Percentiles rank a stretch among this genome's conserved stretches.
phyloP scores from a whole-genome alignment of 2,113 vertebrate genomes.

The Pao palembangensis region DNA sequence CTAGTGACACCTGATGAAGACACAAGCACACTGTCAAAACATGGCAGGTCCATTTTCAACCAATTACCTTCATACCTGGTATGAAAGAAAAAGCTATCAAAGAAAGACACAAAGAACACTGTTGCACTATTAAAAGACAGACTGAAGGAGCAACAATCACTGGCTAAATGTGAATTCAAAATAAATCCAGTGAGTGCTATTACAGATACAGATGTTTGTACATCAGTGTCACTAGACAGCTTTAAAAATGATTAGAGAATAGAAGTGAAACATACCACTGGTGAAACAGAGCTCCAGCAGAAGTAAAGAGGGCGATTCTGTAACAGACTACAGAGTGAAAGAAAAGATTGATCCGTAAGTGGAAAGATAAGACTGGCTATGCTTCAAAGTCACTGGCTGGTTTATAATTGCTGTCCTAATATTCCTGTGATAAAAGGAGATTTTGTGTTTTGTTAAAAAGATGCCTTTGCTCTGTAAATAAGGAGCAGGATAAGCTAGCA shows the following conservation, averaged over 20 bases:
- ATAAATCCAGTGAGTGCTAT: neutral
- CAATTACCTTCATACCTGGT: too few species aligned
- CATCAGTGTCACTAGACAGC: constrained; percentile 17
- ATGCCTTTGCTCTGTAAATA: constrained; percentile 38
- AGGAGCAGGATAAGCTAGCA: constrained; percentile 36
- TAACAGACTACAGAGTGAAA: constrained; percentile 30
- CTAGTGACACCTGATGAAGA: too few species aligned
- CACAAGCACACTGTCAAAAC: too few species aligned
- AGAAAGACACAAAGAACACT: too few species aligned
- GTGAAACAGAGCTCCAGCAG: constrained; percentile 48
- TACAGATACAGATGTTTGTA: constrained; percentile 11
- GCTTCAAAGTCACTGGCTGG: constrained; percentile 38
- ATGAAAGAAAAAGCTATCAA: too few species aligned
- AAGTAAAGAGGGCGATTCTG: constrained; percentile 46
- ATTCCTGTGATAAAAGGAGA: neutral
- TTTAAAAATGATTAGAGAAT: constrained; percentile 57
- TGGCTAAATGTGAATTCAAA: constrained; percentile 11
- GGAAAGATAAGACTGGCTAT: constrained; percentile 58
- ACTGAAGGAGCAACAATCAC: constrained; percentile 7
- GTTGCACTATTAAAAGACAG: neutral
- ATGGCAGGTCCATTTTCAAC: too few species aligned
- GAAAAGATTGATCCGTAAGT: constrained; percentile 58
- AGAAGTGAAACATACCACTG: constrained; percentile 55
- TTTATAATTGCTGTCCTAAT: constrained; percentile 36
- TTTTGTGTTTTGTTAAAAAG: constrained; percentile 18